Conservation (phyloP, 2,888 invertebrate species). For the Himalopsyche tibetana region DNA sequence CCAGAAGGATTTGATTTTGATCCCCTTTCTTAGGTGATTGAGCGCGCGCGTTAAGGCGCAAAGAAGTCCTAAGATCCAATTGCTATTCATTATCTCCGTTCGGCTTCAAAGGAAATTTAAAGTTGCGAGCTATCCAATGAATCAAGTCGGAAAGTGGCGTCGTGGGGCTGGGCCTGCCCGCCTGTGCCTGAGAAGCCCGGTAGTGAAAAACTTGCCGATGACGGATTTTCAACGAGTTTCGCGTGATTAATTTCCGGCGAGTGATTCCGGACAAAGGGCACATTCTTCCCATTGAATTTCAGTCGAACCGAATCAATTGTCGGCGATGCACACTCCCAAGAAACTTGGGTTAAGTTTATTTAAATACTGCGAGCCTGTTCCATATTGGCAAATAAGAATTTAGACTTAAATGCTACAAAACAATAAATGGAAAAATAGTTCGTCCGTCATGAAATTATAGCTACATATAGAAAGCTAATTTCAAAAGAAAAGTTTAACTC, state of each 20-base stretch:
- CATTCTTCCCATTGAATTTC: background rate
- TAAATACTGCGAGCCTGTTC: background rate
- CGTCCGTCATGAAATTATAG: too few relatives aligned
- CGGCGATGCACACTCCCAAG: background rate
- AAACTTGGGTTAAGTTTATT: background rate
- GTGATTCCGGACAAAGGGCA: conserved; percentile 9
- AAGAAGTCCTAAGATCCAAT: conserved; percentile 44
- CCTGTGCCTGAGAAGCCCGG: background rate
- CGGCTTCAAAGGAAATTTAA: conserved; percentile 43
- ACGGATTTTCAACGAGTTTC: conserved; percentile 34
- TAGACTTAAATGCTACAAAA: too few relatives aligned
- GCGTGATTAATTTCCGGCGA: conserved; percentile 15
- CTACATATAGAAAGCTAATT: too few relatives aligned
- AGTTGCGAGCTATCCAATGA: conserved; percentile 33
- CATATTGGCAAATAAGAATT: background rate
- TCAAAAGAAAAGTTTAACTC: too few relatives aligned
- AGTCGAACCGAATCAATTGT: background rate
- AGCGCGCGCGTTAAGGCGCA: conserved; percentile 36
- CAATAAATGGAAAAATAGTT: too few relatives aligned
- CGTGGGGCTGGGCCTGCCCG: background rate
- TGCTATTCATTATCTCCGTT: conserved; percentile 45
- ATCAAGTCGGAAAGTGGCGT: conserved; percentile 1
- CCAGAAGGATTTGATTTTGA: conserved; percentile 26
- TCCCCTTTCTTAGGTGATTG: conserved; percentile 41
- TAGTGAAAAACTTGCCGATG: conserved; percentile 13